Conservation (phyloP, 2,888 invertebrate genomes). For the Branchipolynoe longqiensis region DNA sequence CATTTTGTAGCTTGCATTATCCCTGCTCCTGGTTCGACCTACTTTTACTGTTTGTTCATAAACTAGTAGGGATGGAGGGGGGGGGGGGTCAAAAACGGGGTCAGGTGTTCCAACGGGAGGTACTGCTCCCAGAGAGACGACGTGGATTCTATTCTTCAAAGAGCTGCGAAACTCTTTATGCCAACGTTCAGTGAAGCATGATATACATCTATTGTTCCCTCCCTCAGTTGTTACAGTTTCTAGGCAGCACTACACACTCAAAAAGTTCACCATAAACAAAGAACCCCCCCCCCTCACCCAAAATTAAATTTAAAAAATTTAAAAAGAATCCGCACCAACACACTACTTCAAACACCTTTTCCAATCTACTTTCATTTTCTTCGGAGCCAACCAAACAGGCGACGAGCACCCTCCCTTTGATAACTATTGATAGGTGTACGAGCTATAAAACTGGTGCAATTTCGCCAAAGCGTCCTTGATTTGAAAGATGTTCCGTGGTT, state of each 20-base stretch:
- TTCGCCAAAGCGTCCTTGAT: too few relatives aligned
- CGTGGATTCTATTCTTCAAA: conserved; percentile 36
- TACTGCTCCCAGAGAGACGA: not conserved
- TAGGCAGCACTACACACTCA: too few relatives aligned
- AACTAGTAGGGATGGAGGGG: not conserved
- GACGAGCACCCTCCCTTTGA: not conserved
- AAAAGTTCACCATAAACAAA: too few relatives aligned
- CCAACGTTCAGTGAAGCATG: conserved; percentile 17
- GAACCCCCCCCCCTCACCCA: too few relatives aligned
- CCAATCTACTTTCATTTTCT: not conserved
- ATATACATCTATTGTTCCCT: conserved; percentile 38
- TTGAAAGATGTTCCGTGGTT: too few relatives aligned
- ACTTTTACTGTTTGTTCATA: conserved; percentile 23
- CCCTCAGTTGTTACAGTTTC: conserved; percentile 30
- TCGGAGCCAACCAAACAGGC: too few relatives aligned
- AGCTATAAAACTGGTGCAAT: too few relatives aligned
- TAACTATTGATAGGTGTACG: not conserved
- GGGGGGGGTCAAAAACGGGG: not conserved
- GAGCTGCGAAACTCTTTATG: not conserved
- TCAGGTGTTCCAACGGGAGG: not conserved
- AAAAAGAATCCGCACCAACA: not conserved
- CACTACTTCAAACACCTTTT: not conserved
- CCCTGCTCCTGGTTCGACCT: not conserved
- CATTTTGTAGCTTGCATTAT: not conserved
- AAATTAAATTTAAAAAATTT: too few relatives aligned